Percentiles rank a stretch among this genome's conserved stretches.
phyloP scores from a whole-genome alignment of 2,113 vertebrate species.

The Vidua chalybeata region DNA sequence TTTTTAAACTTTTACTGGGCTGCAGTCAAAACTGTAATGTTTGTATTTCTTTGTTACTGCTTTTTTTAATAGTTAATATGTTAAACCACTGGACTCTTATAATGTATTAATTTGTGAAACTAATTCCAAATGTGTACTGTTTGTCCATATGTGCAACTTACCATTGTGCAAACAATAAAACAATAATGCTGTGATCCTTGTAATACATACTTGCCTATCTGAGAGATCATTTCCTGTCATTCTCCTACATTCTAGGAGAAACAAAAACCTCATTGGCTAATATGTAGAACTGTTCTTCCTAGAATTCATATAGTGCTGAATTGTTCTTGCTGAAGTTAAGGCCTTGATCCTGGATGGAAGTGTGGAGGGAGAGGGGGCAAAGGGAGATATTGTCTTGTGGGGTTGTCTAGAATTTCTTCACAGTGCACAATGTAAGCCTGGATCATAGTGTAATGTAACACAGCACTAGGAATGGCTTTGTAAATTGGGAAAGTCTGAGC shows the following conservation, averaged over 20 bases:
- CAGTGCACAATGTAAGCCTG: fast-evolving
- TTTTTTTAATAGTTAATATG: slow-evolving; percentile 66
- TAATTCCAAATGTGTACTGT: slow-evolving; percentile 66
- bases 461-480: neutral
- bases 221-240: neutral
- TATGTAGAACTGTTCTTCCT: neutral
- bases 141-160: slow-evolving; percentile 68
- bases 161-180: slow-evolving; percentile 74
- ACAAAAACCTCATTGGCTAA: neutral
- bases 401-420: neutral
- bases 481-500: neutral
- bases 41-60: slow-evolving; percentile 66
- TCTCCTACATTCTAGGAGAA: neutral
- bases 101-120: slow-evolving; percentile 70
- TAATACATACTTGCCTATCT: slow-evolving; percentile 23
- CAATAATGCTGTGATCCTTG: slow-evolving; percentile 66
- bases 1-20: slow-evolving; percentile 57
- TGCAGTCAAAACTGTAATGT: slow-evolving; percentile 57
- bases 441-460: neutral
- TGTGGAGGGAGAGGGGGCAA: neutral
- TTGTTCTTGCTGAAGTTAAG: neutral
- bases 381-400: neutral
- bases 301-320: neutral
- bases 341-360: neutral
- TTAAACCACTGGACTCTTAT: slow-evolving; percentile 75